A percentile compares a stretch with the other conserved stretches of the same genome.
Evolutionary conservation across 64 coral and sea anemone species (phyloP).

Genomic region (Montipora efflorescens): DNA sequence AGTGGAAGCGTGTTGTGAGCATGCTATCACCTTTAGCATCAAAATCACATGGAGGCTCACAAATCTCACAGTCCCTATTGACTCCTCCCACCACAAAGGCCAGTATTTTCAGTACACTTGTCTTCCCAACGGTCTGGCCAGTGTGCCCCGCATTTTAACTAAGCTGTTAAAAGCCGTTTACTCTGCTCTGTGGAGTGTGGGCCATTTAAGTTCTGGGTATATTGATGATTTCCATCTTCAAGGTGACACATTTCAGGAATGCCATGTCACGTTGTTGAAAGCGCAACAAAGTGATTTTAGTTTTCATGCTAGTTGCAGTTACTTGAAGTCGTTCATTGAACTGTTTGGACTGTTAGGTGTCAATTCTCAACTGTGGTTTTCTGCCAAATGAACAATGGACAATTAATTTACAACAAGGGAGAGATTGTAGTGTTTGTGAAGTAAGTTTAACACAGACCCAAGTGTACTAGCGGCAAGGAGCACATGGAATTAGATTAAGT

Average conservation of each 20-base stretch:
- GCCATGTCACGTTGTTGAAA: constrained; percentile 25
- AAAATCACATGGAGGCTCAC: no score
- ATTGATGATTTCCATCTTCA: constrained; percentile 22
- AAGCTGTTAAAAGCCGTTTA: constrained; percentile 19
- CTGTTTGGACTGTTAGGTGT: no score
- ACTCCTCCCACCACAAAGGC: constrained; percentile 15
- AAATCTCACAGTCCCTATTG: constrained; percentile 39
- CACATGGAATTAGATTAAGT: not conserved
- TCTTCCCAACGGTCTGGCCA: constrained; percentile 9
- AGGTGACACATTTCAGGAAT: constrained; percentile 29
- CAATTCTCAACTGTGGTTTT: no score
- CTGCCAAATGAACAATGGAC: no score
- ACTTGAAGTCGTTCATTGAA: not conserved
- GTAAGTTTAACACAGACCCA: not conserved
- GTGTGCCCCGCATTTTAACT: constrained; percentile 18
- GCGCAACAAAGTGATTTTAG: not conserved
- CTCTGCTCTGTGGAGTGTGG: constrained; percentile 1
- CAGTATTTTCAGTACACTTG: not conserved
- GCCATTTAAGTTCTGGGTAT: constrained; percentile 24
- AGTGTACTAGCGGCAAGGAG: not conserved
- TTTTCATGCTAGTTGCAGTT: no score
- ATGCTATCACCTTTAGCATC: no score
- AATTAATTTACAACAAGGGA: no score
- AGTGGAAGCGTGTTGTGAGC: no score
- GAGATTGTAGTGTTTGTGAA: not conserved